Percentiles rank a stretch among this genome's conserved stretches.
Conservation (phyloP, 2,113 vertebrate species). For the Salvelinus fontinalis region DNA sequence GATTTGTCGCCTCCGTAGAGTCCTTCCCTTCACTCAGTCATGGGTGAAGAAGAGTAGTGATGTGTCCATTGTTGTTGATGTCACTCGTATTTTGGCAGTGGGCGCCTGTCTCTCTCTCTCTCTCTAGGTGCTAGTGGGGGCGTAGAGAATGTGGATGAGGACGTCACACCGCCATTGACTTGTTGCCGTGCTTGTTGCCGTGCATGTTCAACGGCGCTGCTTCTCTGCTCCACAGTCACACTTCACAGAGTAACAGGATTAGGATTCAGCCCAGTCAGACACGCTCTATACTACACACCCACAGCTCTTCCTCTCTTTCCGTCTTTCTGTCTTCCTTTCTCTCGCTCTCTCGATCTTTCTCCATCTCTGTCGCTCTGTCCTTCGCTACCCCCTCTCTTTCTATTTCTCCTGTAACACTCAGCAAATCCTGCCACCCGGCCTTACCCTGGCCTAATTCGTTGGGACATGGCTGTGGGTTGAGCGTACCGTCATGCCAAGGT, state of each 20-base stretch:
- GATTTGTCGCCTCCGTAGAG: no score
- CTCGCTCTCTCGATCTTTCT: not conserved
- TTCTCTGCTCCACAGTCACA: not conserved
- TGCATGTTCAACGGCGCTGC: constrained; percentile 5
- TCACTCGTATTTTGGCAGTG: no score
- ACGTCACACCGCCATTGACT: not conserved
- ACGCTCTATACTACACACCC: not conserved
- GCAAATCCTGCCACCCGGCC: not conserved
- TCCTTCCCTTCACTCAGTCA: no score
- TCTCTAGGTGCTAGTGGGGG: not conserved
- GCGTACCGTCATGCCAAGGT: no score
- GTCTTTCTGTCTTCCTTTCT: not conserved
- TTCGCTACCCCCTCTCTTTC: constrained; percentile 25
- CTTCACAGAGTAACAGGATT: not conserved
- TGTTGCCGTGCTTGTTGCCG: not conserved
- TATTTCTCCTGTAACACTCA: not conserved
- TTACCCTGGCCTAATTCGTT: not conserved
- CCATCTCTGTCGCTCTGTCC: not conserved
- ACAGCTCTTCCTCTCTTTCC: not conserved
- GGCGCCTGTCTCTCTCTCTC: no score
- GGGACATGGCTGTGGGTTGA: no score
- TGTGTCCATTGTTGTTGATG: no score
- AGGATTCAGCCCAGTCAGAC: not conserved
- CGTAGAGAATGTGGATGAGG: not conserved
- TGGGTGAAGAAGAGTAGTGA: no score